These are phyloP conservation scores for Alsophila aescularia DNA, from an alignment of 2,888 invertebrate genomes.

Conservation along the genomic window DNA sequence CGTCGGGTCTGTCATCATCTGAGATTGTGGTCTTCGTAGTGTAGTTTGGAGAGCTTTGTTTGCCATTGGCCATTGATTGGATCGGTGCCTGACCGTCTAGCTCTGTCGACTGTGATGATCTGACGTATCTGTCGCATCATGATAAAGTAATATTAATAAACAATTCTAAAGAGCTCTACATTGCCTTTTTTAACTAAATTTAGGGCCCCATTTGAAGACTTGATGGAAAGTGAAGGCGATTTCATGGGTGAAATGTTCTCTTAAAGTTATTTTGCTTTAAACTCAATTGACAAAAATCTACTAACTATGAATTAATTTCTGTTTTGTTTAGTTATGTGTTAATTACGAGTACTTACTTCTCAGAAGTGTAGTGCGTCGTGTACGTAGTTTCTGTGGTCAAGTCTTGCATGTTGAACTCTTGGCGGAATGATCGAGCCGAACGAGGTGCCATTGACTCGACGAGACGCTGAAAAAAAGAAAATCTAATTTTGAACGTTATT, in stretches of 20 bases:
- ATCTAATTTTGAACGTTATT: not conserved
- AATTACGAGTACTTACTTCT: conserved; percentile 85
- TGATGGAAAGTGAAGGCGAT: too few species aligned
- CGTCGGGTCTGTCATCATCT: conserved; percentile 86
- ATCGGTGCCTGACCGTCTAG: conserved; percentile 76
- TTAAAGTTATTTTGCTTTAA: too few species aligned
- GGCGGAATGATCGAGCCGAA: conserved; percentile 91
- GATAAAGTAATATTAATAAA: conserved; percentile 15
- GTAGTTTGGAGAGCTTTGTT: conserved; percentile 75
- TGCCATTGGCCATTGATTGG: conserved; percentile 80
- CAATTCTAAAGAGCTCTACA: not conserved
- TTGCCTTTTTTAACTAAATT: too few species aligned
- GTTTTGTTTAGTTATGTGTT: not conserved
- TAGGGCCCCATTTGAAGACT: too few species aligned
- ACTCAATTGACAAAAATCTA: too few species aligned
- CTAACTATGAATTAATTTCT: too few species aligned
- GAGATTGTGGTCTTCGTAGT: conserved; percentile 83
- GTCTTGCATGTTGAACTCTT: conserved; percentile 91
- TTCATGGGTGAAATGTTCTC: too few species aligned
- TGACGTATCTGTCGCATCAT: conserved; percentile 79
- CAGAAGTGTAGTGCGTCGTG: conserved; percentile 86
- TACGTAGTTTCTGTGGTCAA: conserved; percentile 88
- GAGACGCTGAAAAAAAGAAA: conserved; percentile 82
- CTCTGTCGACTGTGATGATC: conserved; percentile 82
- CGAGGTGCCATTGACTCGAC: conserved; percentile 88